phyloP scores from a whole-genome alignment of 1,140 invertebrate species.

The Microplitis demolitor region DNA sequence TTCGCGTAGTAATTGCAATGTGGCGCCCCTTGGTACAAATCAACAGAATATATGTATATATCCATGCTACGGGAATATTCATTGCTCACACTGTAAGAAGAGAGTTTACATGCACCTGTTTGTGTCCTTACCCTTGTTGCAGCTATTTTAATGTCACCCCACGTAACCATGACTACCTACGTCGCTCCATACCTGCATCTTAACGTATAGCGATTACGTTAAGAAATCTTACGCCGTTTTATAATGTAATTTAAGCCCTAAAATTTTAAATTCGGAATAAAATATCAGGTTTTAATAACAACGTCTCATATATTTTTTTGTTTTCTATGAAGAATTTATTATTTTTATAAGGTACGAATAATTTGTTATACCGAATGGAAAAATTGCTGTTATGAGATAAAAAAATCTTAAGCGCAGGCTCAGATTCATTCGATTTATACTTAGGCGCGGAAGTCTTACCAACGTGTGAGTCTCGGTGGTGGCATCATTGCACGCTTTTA shows the following conservation, averaged over 20 bases:
- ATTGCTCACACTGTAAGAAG: background rate
- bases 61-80: background rate
- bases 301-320: too few species aligned
- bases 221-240: too few species aligned
- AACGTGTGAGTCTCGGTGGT: background rate
- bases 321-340: too few species aligned
- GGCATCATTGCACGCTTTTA: background rate
- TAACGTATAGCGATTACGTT: too few species aligned
- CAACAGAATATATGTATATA: background rate
- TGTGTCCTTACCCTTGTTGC: background rate
- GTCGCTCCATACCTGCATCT: too few species aligned
- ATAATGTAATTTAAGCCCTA: too few species aligned
- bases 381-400: background rate
- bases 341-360: too few species aligned
- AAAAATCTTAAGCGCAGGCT: constrained; percentile 9
- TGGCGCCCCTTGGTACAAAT: constrained; percentile 1
- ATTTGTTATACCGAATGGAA: background rate
- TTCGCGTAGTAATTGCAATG: constrained; percentile 40
- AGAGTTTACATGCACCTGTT: background rate
- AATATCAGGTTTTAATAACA: too few species aligned
- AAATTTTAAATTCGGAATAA: too few species aligned
- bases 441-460: background rate
- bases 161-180: background rate
- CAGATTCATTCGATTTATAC: constrained; percentile 22
- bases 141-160: background rate